These are phyloP conservation scores for Ferrisia virgata DNA, from an alignment of 2,888 invertebrate genomes.

Conservation along the genomic window DNA sequence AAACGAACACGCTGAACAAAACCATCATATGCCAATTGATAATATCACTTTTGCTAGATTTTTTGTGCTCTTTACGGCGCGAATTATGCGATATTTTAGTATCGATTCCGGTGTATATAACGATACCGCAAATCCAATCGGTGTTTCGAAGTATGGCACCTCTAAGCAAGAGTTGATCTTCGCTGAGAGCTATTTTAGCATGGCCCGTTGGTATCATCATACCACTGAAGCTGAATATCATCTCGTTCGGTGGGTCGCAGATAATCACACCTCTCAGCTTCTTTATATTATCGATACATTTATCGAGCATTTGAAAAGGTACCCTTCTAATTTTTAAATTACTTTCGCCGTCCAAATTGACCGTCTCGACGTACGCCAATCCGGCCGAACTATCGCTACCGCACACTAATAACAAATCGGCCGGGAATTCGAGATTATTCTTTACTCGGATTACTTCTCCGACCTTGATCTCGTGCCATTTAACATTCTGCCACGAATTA, in stretches of 20 bases:
- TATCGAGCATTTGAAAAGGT: not conserved
- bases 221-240: slow-evolving; percentile 42
- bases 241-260: slow-evolving; percentile 46
- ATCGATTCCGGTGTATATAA: slow-evolving; percentile 45
- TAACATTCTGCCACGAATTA: slow-evolving; percentile 54
- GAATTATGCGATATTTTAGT: slow-evolving; percentile 43
- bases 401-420: slow-evolving; percentile 79
- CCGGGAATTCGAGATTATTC: slow-evolving; percentile 53
- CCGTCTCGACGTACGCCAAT: slow-evolving; percentile 41
- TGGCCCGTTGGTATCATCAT: not conserved
- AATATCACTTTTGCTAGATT: not conserved
- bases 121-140: slow-evolving; percentile 46
- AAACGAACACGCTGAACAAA: slow-evolving; percentile 1
- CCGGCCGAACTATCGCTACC: slow-evolving; percentile 34
- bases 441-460: slow-evolving; percentile 75
- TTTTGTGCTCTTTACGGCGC: not conserved
- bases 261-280: slow-evolving; percentile 32
- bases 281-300: not conserved
- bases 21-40: slow-evolving; percentile 34
- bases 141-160: slow-evolving; percentile 42
- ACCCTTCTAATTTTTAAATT: slow-evolving; percentile 44
- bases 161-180: slow-evolving; percentile 40
- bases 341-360: slow-evolving; percentile 40
- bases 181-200: not conserved
- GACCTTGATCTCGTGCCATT: slow-evolving; percentile 81